These are phyloP conservation scores for Todiramphus chloris DNA, from an alignment of 2,113 vertebrate genomes.

Conservation along the genomic window DNA sequence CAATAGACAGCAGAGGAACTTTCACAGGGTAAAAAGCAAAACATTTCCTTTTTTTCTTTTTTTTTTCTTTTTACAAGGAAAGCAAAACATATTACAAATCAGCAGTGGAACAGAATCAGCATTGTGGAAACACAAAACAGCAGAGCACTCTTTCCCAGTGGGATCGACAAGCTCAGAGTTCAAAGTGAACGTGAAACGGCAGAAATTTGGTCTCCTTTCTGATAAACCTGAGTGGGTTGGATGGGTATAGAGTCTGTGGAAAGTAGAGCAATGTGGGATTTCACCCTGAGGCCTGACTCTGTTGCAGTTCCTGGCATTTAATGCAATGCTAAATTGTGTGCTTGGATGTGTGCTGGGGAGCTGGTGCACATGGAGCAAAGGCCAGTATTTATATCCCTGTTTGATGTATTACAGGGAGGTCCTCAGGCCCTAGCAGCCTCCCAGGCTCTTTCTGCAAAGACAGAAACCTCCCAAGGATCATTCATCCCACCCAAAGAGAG, in stretches of 20 bases:
- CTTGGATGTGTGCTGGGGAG: not conserved
- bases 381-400: not conserved
- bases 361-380: not conserved
- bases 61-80: not conserved
- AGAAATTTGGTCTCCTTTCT: conserved; percentile 47
- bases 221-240: conserved; percentile 24
- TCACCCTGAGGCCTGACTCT: not conserved
- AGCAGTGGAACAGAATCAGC: not conserved
- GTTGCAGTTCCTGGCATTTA: not conserved
- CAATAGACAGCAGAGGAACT: conserved; percentile 21
- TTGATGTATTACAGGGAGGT: not conserved
- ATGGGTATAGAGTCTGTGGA: not conserved
- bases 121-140: not conserved
- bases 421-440: not conserved
- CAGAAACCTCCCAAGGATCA: not conserved
- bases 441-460: not conserved
- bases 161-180: conserved; percentile 33
- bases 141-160: not conserved
- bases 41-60: not conserved
- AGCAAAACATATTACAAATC: conserved; percentile 14
- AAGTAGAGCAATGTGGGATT: not conserved
- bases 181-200: not conserved
- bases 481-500: not conserved
- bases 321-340: not conserved
- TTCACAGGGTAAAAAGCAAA: conserved; percentile 24